phyloP scores from a whole-genome alignment of 92 coral and sea anemone genomes.

The Diadumene lineata region DNA sequence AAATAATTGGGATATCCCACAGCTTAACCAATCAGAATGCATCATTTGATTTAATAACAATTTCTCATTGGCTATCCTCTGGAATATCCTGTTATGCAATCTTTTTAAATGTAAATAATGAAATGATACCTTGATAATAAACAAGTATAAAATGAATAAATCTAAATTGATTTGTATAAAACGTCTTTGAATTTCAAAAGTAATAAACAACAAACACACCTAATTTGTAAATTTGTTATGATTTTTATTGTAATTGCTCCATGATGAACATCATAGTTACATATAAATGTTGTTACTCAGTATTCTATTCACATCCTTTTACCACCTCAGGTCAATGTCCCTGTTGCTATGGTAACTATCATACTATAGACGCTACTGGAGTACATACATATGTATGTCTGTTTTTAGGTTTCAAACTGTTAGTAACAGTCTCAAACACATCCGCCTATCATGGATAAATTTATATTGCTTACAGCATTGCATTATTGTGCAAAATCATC shows the following conservation, averaged over 20 bases:
- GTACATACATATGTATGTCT: background rate
- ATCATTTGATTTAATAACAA: no score
- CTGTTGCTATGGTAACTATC: constrained; percentile 33
- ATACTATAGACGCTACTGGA: constrained; percentile 12
- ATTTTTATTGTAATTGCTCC: background rate
- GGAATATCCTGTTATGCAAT: no score
- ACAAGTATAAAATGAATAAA: background rate
- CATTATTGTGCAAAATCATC: no score
- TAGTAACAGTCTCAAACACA: background rate
- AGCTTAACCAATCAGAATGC: no score
- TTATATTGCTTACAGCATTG: no score
- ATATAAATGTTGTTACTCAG: constrained; percentile 8
- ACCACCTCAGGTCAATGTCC: constrained; percentile 11
- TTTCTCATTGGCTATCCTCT: no score
- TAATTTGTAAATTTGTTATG: background rate
- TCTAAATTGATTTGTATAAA: no score
- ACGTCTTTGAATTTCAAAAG: no score
- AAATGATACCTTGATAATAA: background rate
- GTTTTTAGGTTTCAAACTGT: background rate
- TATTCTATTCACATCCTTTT: constrained; percentile 20
- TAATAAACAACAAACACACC: no score
- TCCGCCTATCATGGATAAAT: background rate
- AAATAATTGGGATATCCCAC: no score
- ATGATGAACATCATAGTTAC: constrained; percentile 10
- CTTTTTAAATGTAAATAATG: background rate